Percentiles rank a stretch among this genome's conserved stretches.
phyloP scores from a whole-genome alignment of 2,113 vertebrate species.

The Rattus rattus region DNA sequence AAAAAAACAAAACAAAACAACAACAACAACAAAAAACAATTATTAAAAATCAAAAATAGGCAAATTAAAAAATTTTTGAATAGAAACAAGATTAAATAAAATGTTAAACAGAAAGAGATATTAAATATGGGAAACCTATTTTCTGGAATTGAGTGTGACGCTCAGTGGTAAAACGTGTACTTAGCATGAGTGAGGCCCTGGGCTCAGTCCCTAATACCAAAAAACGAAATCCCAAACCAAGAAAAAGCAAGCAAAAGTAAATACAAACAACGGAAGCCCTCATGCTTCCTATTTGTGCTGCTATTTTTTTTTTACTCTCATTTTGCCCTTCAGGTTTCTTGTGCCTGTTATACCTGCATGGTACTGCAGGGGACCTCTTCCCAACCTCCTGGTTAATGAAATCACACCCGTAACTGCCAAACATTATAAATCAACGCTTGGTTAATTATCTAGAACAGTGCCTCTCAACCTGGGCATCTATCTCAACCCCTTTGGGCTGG shows the following conservation, averaged over 20 bases:
- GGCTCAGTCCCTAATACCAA: neutral
- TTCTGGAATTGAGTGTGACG: neutral
- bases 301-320: neutral
- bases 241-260: neutral
- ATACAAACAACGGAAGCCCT: neutral
- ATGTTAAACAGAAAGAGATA: slow-evolving; percentile 3
- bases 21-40: neutral
- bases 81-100: slow-evolving; percentile 1
- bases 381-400: neutral
- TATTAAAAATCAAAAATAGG: slow-evolving; percentile 5
- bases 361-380: neutral
- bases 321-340: neutral
- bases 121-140: neutral
- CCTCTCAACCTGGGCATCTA: neutral
- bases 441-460: neutral
- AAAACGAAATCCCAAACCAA: neutral
- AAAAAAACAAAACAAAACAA: neutral
- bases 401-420: slow-evolving; percentile 27
- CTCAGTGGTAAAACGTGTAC: neutral
- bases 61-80: neutral
- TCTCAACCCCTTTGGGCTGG: neutral
- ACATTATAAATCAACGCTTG: slow-evolving; percentile 28
- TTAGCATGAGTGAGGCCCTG: neutral
- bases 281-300: neutral
- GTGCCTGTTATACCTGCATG: neutral